Percentiles rank a stretch among this genome's conserved stretches.
Evolutionary conservation across 2,797 vertebrate genomes (phyloP).

Genomic region (Sebastes miniatus): DNA sequence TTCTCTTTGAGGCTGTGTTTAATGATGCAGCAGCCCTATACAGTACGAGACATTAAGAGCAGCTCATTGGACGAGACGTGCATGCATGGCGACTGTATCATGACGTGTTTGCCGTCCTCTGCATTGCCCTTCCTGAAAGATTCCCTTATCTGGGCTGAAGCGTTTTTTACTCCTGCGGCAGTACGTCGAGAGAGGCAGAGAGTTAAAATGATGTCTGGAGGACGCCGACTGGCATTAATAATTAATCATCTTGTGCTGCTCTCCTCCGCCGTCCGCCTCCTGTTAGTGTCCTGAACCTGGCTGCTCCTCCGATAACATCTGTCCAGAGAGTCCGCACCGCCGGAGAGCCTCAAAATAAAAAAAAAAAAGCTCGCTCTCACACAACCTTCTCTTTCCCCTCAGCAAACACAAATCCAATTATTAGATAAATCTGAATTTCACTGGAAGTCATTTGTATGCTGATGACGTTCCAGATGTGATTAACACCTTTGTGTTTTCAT

Average conservation of each 20-base stretch:
- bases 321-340: conserved; percentile 41
- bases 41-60: conserved; percentile 3
- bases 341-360: conserved; percentile 28
- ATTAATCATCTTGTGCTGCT: conserved; percentile 71
- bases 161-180: conserved; percentile 59
- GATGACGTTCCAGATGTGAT: conserved; percentile 51
- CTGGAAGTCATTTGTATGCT: conserved; percentile 46
- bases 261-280: conserved; percentile 53
- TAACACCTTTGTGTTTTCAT: conserved; percentile 50
- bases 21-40: conserved; percentile 20
- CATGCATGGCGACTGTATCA: neutral
- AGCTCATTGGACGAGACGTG: conserved; percentile 16
- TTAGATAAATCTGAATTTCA: conserved; percentile 61
- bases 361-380: conserved; percentile 6
- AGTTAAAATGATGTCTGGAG: conserved; percentile 73
- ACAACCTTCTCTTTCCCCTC: conserved; percentile 31
- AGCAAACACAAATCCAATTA: conserved; percentile 76
- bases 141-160: conserved; percentile 53
- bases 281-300: conserved; percentile 46
- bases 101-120: conserved; percentile 33
- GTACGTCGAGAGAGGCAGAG: conserved; percentile 33
- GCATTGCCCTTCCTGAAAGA: conserved; percentile 58
- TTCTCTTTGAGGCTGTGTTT: conserved; percentile 20
- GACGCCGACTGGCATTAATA: conserved; percentile 74
- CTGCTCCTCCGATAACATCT: conserved; percentile 59